Evolutionary conservation across 2,888 invertebrate species (phyloP).

Genomic region (Caenorhabditis doughertyi): DNA sequence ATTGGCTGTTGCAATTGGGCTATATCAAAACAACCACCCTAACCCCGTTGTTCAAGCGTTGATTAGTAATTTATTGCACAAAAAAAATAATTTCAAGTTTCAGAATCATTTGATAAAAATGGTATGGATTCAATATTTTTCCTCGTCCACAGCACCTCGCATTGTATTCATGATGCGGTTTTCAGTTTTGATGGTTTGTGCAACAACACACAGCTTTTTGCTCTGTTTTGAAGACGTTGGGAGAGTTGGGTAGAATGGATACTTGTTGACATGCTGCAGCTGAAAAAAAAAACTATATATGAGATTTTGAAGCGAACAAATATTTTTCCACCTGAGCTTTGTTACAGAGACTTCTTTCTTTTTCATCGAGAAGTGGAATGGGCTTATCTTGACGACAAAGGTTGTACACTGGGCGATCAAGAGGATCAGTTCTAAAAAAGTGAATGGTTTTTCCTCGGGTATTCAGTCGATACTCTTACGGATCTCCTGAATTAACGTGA

Average conservation of each 20-base stretch:
- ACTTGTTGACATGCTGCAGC: constrained; percentile 76
- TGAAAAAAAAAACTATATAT: constrained; percentile 31
- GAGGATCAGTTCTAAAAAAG: constrained; percentile 42
- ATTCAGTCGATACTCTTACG: constrained; percentile 20
- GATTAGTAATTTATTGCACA: too few relatives aligned
- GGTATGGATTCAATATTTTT: constrained; percentile 17
- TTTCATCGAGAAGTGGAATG: constrained; percentile 64
- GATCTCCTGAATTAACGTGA: constrained; percentile 47
- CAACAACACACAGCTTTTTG: constrained; percentile 67
- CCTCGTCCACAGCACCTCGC: constrained; percentile 49
- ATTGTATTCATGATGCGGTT: constrained; percentile 61
- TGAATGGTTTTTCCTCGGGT: background rate
- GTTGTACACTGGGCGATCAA: constrained; percentile 62
- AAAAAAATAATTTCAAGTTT: too few relatives aligned
- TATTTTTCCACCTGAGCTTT: constrained; percentile 64
- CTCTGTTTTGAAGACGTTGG: constrained; percentile 78
- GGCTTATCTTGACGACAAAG: constrained; percentile 68
- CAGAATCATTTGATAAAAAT: background rate
- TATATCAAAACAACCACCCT: too few relatives aligned
- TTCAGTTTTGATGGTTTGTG: constrained; percentile 57
- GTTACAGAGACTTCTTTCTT: constrained; percentile 67
- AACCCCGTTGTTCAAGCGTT: too few relatives aligned
- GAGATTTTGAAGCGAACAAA: background rate
- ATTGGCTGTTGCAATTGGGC: too few relatives aligned
- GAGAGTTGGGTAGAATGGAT: constrained; percentile 77